A percentile compares a stretch with the other conserved stretches of the same genome.
These are phyloP conservation scores for Branchinecta lindahli DNA, from an alignment of 1,140 invertebrate species.

Conservation along the genomic window DNA sequence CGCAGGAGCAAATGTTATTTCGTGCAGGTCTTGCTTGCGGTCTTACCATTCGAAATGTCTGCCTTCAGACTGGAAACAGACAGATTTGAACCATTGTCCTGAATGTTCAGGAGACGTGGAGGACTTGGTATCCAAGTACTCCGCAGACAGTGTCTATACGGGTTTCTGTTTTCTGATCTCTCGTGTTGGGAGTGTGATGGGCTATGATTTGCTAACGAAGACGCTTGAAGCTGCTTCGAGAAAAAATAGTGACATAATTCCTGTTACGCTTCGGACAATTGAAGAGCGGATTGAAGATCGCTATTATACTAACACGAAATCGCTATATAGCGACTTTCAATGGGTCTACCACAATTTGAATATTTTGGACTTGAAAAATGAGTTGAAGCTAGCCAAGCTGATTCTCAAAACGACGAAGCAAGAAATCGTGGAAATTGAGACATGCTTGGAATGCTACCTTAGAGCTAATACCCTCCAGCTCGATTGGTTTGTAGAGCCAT, in stretches of 20 bases:
- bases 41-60: no score
- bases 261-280: constrained; percentile 62
- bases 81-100: no score
- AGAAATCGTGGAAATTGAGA: constrained; percentile 77
- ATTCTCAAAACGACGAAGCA: constrained; percentile 59
- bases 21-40: no score
- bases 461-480: constrained; percentile 63
- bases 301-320: constrained; percentile 72
- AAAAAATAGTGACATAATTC: constrained; percentile 38
- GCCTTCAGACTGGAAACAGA: no score
- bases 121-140: no score
- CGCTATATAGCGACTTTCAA: constrained; percentile 70
- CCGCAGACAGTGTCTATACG: no score
- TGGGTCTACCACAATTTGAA: constrained; percentile 80
- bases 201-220: no score
- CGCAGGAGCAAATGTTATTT: no score
- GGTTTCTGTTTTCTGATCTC: no score
- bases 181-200: no score
- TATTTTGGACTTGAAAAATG: constrained; percentile 38
- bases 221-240: no score
- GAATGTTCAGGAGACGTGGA: no score
- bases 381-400: constrained; percentile 29
- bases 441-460: constrained; percentile 80
- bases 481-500: constrained; percentile 80
- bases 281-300: constrained; percentile 58